These are phyloP conservation scores for Sander vitreus DNA, from an alignment of 2,113 vertebrate species.

Conservation along the genomic window DNA sequence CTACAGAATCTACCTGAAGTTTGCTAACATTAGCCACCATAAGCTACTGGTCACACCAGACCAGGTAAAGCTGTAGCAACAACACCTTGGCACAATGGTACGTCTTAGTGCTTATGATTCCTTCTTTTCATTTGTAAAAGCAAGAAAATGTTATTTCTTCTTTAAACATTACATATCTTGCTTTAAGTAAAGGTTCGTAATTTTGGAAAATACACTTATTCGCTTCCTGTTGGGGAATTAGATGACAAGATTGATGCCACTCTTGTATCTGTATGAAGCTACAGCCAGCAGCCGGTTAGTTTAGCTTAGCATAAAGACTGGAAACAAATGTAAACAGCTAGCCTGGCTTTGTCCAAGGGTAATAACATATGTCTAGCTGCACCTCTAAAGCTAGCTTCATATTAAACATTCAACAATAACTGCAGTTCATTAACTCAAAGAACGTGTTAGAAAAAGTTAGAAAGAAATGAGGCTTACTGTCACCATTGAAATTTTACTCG, in stretches of 20 bases:
- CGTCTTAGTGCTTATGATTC: neutral
- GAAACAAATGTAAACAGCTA: neutral
- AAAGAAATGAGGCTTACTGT: neutral
- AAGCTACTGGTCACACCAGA: neutral
- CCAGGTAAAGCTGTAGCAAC: neutral
- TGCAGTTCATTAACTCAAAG: no score
- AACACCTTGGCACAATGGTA: neutral
- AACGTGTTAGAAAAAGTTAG: neutral
- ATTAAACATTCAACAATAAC: neutral
- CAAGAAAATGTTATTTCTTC: no score
- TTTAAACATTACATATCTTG: no score
- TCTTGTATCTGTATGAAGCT: neutral
- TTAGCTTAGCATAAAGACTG: slow-evolving; percentile 10
- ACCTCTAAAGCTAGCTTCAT: neutral
- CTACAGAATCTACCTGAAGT: neutral
- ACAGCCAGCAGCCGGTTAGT: neutral
- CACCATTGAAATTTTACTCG: neutral
- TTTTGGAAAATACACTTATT: no score
- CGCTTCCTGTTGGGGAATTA: no score
- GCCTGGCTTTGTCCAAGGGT: neutral
- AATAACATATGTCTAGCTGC: neutral
- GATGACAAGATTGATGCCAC: neutral
- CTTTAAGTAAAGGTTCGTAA: no score
- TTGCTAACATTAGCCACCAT: neutral
- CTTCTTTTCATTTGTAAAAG: neutral